Base-by-base conservation (phyloP, 2,888 invertebrate species). In the Drosophila quinaria region DNA sequence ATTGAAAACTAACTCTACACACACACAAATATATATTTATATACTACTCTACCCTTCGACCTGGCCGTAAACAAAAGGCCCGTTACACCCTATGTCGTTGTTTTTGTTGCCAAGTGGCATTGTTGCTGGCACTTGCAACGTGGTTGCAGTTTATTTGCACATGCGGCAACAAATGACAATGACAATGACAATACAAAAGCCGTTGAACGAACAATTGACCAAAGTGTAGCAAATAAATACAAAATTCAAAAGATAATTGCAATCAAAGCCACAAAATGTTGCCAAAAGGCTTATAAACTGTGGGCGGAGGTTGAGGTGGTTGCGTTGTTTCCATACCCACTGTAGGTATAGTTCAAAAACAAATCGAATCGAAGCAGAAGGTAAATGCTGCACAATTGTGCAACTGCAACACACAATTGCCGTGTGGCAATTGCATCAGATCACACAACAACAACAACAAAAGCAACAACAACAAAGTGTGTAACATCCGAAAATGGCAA, bases 191-290 rank as follows among this genome's bases (percentile, higher is more conserved):
- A 55, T 66, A 73, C 77, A 87, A 87, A 66, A 70, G 64, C 68
- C 73, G 74, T 42, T 66, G 50, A 74, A 55, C 56, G 78, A 78
- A 87, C 90, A 87, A 85, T 87, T 87, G 86, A 60, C 59, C 78
- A 87, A 80, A 89, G 86, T 89, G 90, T 82, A 87, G 88, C 90
- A 87, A 86, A 79, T 81, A 87, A 83, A 86, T 90, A 82, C 81
- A 80, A 87, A 90, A 89, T 90, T 80, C 87, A 89, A 80, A 81
- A 80, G 88, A 91, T 91, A 91, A 91, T 91, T 90, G 90, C 89
- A 85, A 82, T 86, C 80, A 87, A 87, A 87, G 82, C 87, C 89
- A 83, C 90, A 91, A 87, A 87, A 81, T 86, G 89, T 81, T 70
- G 87, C 85, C 85, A 77, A 89, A 85, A 84, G 85, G 89, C 89